Evolutionary conservation across 2,888 invertebrate species (phyloP), one percentile per base, ranked within the genome.

Genomic region (Melanotus villosus): DNA sequence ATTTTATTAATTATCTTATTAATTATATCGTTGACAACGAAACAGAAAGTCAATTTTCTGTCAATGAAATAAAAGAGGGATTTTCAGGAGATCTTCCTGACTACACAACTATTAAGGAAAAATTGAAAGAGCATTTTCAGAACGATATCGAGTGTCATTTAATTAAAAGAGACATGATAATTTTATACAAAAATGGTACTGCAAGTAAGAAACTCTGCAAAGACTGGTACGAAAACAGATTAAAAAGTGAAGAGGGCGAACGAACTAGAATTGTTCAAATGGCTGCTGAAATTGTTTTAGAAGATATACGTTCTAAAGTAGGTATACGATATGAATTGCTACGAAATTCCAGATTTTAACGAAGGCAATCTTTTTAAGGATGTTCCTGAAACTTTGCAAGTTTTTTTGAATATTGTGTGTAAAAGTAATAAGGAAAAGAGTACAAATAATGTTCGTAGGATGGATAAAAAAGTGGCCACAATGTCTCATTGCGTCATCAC

Each of bases 261-360:
- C 73, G 78, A 68, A 57, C 54, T 64, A 76, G 77, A 76, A 79
- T 81, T 64, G 76, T 80, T 69, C 57, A 77, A 72, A 75, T 76
- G 70, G 80, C 81, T 70, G 80, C 80, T 67, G 74, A 73, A 68
- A 79, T 81, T 68, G 67, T 80, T 71, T 66, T 71, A 63, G 76
- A 80, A 73, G 79, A 80, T 75, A 78, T 80, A 41, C 72, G 78
- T 52, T 75, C 76, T 19, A 71, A 70, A 73, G n/a, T n/a, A n/a
- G n/a, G 69, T 75, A 58, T 78, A 77, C 68, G 75, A 80, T 59
- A 74, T 69, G 38, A 73, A 71, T 70, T 19, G 69, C 59, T 80
- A 80, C 73, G 68, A 73, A 72, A 71, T 69, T 63, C 66, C 67
- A 41, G 75, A 77, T 75, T 60, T 73, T 65, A 45, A 72, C 23